Evolutionary conservation across 2,797 vertebrate species (phyloP), one percentile per base, ranked within the genome.

Genomic region (Nannoperca australis): DNA sequence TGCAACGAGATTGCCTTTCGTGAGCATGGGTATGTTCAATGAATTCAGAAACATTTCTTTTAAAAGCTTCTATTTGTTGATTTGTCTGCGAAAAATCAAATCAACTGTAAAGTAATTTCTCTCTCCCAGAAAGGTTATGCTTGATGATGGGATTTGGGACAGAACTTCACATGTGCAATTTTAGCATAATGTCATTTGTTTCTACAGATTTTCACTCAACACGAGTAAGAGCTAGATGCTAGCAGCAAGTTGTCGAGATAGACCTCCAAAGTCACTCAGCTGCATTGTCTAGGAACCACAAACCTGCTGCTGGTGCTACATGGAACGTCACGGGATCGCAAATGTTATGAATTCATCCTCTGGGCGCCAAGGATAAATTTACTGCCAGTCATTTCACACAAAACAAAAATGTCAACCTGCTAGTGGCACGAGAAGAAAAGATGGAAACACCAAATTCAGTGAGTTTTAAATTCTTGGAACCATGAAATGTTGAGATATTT

Each of bases 81-180:
- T 72, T 79, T 67, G 60, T 70, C 40, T n/a, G 55, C n/a, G 50
- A 51, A 63, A 70, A 73, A 76, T 61, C 38, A 32, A 75, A 68
- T 60, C 24, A 45, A 24, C 49, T 74, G 47, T 53, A 4, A 38
- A 78, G 24, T 4, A 0, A 30, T 11, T 73, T 61, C 8, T 59
- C 63, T 44, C 24, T 15, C 59, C 13, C 2, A 73, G 34, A 6
- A 65, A 56, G 22, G 8, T 44, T 59, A 32, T 47, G n/a, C 32
- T 56, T 72, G 13, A 0, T 47, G 36, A 18, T 27, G 38, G 24
- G n/a, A 51, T 38, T 42, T 22, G 7, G 40, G 38, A 55, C 30
- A 64, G 0, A 40, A 54, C 12, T 51, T 32, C 12, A 27, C 12
- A 18, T 50, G 7, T 56, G 62, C 24, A 59, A 32, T 36, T 68